Conservation (phyloP, 1,140 invertebrate species). For the Drosophila takahashii region DNA sequence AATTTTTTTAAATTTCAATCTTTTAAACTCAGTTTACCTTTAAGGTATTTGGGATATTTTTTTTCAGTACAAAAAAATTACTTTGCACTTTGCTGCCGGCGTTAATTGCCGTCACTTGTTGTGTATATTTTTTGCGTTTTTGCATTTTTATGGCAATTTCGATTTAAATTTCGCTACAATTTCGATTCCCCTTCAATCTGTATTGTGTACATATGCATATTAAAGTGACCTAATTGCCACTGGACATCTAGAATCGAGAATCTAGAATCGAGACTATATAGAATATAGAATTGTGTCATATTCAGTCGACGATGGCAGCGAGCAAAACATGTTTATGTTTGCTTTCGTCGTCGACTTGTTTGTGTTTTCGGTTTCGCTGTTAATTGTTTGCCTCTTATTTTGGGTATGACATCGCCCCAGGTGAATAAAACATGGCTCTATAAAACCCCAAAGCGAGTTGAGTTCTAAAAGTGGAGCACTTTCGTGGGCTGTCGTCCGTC, state of each 20-base stretch:
- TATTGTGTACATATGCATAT: constrained; percentile 61
- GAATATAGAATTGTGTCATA: constrained; percentile 68
- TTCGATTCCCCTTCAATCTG: constrained; percentile 23
- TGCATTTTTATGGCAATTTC: constrained; percentile 50
- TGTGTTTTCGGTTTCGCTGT: constrained; percentile 33
- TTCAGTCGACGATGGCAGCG: constrained; percentile 9
- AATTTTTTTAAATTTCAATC: too few species aligned
- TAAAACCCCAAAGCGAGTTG: constrained; percentile 6
- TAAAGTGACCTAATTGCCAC: constrained; percentile 75
- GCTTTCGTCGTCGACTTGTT: constrained; percentile 31
- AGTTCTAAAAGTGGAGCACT: constrained; percentile 55
- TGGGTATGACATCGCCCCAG: constrained; percentile 46
- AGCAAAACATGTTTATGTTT: constrained; percentile 52
- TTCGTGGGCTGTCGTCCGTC: constrained; percentile 50
- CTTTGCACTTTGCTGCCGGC: constrained; percentile 55
- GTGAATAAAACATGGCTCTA: constrained; percentile 43
- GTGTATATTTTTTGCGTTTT: constrained; percentile 33
- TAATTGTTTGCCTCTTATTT: constrained; percentile 45
- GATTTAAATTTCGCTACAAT: constrained; percentile 40
- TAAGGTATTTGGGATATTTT: neutral
- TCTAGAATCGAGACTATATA: constrained; percentile 29
- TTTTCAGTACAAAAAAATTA: constrained; percentile 48
- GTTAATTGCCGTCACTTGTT: constrained; percentile 69
- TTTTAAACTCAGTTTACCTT: neutral
- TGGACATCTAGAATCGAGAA: constrained; percentile 48